A percentile compares a stretch with the other conserved stretches of the same genome.
phyloP scores from a whole-genome alignment of 2,888 invertebrate species.

The Drosophila limbata region DNA sequence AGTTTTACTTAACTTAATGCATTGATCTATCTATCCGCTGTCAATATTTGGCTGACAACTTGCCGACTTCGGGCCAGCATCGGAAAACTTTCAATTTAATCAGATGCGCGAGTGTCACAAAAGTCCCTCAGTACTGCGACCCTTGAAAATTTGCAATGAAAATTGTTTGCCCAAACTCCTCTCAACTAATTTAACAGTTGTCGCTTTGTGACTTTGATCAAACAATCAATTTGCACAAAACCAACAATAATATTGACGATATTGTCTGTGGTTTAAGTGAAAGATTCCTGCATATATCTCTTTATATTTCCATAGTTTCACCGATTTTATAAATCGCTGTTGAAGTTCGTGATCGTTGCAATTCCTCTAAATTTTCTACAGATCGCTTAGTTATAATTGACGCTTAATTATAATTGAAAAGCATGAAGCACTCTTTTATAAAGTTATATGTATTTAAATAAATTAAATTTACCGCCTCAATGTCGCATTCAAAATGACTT shows the following conservation, averaged over 20 bases:
- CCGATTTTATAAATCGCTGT: no score
- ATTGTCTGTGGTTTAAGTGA: not conserved
- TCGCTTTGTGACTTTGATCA: slow-evolving; percentile 5
- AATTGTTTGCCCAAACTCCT: slow-evolving; percentile 36
- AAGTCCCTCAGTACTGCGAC: slow-evolving; percentile 16
- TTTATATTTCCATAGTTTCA: no score
- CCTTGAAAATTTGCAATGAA: slow-evolving; percentile 32
- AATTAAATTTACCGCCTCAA: not conserved
- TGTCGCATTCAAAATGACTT: not conserved
- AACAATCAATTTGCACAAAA: slow-evolving; percentile 6
- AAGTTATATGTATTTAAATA: not conserved
- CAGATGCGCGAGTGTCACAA: slow-evolving; percentile 64
- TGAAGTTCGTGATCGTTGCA: no score
- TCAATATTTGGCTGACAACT: slow-evolving; percentile 77
- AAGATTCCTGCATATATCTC: not conserved
- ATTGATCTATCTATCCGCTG: slow-evolving; percentile 70
- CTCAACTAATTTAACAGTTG: slow-evolving; percentile 23
- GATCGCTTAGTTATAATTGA: no score
- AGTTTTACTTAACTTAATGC: slow-evolving; percentile 69
- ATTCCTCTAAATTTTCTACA: no score
- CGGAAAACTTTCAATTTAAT: slow-evolving; percentile 72
- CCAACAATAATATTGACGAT: not conserved
- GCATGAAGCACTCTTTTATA: no score
- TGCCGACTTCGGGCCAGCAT: slow-evolving; percentile 40
- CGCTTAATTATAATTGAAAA: no score